phyloP scores from a whole-genome alignment of 2,888 invertebrate species.

The Melipona bicolor region DNA sequence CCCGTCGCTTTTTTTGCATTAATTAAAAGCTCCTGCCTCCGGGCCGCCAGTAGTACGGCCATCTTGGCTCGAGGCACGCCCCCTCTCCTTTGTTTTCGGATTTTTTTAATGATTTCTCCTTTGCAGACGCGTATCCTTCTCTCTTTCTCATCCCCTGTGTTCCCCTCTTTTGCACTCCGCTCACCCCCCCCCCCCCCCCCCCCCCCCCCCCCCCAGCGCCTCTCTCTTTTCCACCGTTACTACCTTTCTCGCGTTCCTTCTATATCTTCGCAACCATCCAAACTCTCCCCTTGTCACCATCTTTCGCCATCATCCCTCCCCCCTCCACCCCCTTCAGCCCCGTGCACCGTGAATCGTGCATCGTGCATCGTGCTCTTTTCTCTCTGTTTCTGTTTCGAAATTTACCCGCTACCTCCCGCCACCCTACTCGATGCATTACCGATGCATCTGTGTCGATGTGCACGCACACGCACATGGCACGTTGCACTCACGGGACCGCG shows the following conservation, averaged over 20 bases:
- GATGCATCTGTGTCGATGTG: slow-evolving; percentile 37
- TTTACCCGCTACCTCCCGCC: slow-evolving; percentile 49
- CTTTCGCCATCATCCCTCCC: slow-evolving; percentile 5
- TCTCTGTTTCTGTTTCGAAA: slow-evolving; percentile 52
- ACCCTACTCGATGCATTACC: slow-evolving; percentile 57
- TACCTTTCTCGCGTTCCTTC: neutral
- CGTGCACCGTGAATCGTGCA: neutral
- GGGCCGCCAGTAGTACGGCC: slow-evolving; percentile 80
- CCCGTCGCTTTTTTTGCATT: slow-evolving; percentile 78
- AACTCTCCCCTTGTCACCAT: slow-evolving; percentile 10
- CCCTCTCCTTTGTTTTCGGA: slow-evolving; percentile 82
- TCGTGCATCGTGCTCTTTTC: slow-evolving; percentile 1
- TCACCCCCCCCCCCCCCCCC: neutral
- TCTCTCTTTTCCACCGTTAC: neutral
- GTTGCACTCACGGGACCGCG: slow-evolving; percentile 31
- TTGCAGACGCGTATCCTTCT: slow-evolving; percentile 63
- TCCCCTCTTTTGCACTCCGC: neutral
- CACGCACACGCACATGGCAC: slow-evolving; percentile 4
- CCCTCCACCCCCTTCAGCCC: slow-evolving; percentile 3
- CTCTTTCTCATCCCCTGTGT: slow-evolving; percentile 33
- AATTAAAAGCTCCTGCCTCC: slow-evolving; percentile 83
- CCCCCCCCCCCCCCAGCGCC: neutral
- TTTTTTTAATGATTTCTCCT: slow-evolving; percentile 82
- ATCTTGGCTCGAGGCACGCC: slow-evolving; percentile 83
- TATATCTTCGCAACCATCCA: slow-evolving; percentile 39